These are phyloP conservation scores for Caenorhabditis uteleia DNA, from an alignment of 2,888 invertebrate species.

Conservation along the genomic window DNA sequence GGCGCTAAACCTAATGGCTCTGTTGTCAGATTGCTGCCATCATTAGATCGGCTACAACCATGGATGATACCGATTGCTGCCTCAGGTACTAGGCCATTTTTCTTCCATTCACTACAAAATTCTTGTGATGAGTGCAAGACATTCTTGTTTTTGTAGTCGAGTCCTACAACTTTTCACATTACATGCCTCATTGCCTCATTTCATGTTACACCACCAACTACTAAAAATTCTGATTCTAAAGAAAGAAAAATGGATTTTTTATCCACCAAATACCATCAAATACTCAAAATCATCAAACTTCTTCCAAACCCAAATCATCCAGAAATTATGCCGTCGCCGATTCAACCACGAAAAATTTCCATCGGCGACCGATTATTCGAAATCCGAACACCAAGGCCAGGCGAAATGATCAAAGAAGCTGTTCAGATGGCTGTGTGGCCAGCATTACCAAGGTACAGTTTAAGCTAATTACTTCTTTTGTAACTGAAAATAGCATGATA, in stretches of 20 bases:
- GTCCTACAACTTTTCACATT: neutral
- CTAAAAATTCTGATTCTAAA: too few relatives aligned
- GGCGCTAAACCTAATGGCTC: conserved; percentile 21
- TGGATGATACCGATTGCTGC: conserved; percentile 63
- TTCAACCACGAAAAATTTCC: conserved; percentile 49
- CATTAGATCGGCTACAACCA: conserved; percentile 53
- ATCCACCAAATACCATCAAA: neutral
- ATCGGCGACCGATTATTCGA: conserved; percentile 47
- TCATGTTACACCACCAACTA: too few relatives aligned
- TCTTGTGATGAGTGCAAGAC: neutral
- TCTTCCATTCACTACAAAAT: neutral
- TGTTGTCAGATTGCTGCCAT: conserved; percentile 38
- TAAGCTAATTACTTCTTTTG: neutral
- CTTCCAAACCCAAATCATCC: conserved; percentile 1
- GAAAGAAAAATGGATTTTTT: neutral
- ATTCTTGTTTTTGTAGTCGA: neutral
- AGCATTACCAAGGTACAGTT: conserved; percentile 50
- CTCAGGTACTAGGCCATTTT: conserved; percentile 5
- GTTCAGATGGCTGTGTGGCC: conserved; percentile 60
- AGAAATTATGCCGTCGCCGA: conserved; percentile 54
- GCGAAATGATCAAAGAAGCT: conserved; percentile 54
- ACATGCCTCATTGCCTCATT: too few relatives aligned
- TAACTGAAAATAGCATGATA: neutral
- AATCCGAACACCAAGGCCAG: conserved; percentile 42
- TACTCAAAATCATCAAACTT: neutral